A percentile compares a stretch with the other conserved stretches of the same genome.
These are phyloP conservation scores for Limnephilus lunatus DNA, from an alignment of 2,888 invertebrate genomes.

Conservation along the genomic window DNA sequence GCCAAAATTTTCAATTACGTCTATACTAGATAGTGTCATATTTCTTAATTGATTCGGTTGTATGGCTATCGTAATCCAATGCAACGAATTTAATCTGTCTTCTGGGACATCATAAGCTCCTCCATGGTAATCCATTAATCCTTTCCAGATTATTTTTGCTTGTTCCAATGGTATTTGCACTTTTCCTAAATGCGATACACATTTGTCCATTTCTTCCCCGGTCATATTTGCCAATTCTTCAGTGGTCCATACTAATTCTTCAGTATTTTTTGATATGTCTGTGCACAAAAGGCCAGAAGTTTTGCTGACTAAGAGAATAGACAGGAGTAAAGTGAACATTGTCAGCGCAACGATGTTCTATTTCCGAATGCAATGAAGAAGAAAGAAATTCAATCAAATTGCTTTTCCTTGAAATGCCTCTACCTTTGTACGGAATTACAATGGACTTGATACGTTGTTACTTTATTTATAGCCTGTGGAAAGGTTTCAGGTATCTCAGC, in stretches of 20 bases:
- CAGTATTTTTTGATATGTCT: background rate
- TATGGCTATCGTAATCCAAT: constrained; percentile 75
- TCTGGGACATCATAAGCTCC: constrained; percentile 73
- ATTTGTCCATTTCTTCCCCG: constrained; percentile 71
- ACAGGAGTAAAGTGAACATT: background rate
- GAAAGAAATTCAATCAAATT: background rate
- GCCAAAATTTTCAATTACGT: constrained; percentile 78
- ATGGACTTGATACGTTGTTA: background rate
- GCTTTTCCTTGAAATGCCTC: background rate
- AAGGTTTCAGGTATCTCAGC: background rate
- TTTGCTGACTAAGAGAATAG: background rate
- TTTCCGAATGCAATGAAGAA: background rate
- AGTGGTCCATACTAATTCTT: constrained; percentile 65
- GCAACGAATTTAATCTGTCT: constrained; percentile 71
- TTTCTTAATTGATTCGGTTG: constrained; percentile 75
- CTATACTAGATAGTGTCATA: constrained; percentile 75
- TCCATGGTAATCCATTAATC: constrained; percentile 70
- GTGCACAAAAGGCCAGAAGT: background rate
- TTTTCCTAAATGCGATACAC: constrained; percentile 72
- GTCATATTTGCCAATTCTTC: constrained; percentile 69
- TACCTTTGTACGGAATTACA: background rate
- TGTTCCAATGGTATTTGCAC: constrained; percentile 69
- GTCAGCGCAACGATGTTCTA: background rate
- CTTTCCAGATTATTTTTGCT: constrained; percentile 72
- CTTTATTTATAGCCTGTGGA: background rate